A percentile compares a stretch with the other conserved stretches of the same genome.
phyloP scores from a whole-genome alignment of 92 coral and sea anemone species.

The Porites cylindrica region DNA sequence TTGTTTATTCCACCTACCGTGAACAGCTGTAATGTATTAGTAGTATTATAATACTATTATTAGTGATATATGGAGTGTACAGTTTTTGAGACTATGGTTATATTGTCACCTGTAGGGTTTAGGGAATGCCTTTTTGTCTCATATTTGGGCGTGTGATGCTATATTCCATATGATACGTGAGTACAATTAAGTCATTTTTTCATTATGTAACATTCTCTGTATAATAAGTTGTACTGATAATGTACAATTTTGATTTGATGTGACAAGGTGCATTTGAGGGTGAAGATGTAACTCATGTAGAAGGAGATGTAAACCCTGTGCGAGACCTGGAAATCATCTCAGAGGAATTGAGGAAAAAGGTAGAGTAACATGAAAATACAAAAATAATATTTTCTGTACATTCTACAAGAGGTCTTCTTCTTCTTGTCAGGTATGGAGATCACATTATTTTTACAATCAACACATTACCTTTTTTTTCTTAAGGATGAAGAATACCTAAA shows the following conservation, averaged over 20 bases:
- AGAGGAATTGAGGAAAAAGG: constrained; percentile 95
- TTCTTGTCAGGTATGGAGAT: neutral
- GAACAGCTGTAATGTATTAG: no score
- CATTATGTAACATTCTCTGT: neutral
- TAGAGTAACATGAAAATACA: neutral
- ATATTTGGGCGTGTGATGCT: constrained; percentile 99
- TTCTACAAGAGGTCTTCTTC: no score
- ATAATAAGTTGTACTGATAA: neutral
- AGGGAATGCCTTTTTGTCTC: constrained; percentile 98
- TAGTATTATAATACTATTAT: no score
- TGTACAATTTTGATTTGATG: neutral
- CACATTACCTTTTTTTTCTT: neutral
- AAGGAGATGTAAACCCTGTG: constrained; percentile 94
- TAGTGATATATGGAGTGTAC: no score
- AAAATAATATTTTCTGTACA: neutral
- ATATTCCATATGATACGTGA: constrained; percentile 96
- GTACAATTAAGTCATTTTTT: constrained; percentile 23
- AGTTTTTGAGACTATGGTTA: neutral
- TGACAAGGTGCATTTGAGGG: constrained; percentile 87
- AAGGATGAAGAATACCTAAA: constrained; percentile 94
- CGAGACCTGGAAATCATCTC: constrained; percentile 94
- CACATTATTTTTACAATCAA: neutral
- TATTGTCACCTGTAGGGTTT: constrained; percentile 75
- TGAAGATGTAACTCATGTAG: constrained; percentile 94
- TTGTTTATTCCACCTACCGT: no score